Conservation (phyloP, 2,888 invertebrate species). For the Epistrophella euchroma region DNA sequence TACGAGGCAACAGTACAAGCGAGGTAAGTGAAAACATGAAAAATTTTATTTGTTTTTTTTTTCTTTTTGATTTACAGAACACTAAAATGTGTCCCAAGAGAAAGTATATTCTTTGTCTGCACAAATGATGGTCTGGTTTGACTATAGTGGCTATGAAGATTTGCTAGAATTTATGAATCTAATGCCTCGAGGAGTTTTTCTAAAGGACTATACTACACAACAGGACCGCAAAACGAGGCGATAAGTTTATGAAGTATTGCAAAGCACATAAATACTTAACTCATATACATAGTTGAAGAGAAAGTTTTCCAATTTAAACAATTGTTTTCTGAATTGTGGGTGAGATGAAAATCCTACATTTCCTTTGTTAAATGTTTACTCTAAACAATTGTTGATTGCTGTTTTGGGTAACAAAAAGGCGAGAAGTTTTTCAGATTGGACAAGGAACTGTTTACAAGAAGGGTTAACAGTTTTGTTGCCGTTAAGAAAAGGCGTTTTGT, state of each 20-base stretch:
- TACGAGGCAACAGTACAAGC: constrained; percentile 89
- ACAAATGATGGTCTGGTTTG: neutral
- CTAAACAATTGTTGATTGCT: constrained; percentile 52
- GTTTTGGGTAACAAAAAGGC: constrained; percentile 18
- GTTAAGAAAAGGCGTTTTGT: neutral
- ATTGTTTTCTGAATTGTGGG: constrained; percentile 27
- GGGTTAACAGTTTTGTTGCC: neutral
- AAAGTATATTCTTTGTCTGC: constrained; percentile 30
- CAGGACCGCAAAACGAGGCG: constrained; percentile 23
- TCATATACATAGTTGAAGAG: constrained; percentile 18
- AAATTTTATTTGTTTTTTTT: constrained; percentile 9
- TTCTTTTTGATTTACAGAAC: constrained; percentile 29
- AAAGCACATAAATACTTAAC: constrained; percentile 17
- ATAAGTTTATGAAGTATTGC: constrained; percentile 50
- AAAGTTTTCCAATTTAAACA: constrained; percentile 68
- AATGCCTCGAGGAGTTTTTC: constrained; percentile 49
- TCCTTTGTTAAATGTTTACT: constrained; percentile 32
- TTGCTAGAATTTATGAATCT: constrained; percentile 41
- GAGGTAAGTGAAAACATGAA: constrained; percentile 81
- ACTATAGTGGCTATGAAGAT: constrained; percentile 15
- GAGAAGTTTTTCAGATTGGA: neutral
- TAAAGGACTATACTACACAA: constrained; percentile 22
- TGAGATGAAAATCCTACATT: neutral
- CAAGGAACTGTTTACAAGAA: constrained; percentile 1
- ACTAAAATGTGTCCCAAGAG: constrained; percentile 52